phyloP scores from a whole-genome alignment of 1,140 invertebrate species.

The Cecropterus lyciades region DNA sequence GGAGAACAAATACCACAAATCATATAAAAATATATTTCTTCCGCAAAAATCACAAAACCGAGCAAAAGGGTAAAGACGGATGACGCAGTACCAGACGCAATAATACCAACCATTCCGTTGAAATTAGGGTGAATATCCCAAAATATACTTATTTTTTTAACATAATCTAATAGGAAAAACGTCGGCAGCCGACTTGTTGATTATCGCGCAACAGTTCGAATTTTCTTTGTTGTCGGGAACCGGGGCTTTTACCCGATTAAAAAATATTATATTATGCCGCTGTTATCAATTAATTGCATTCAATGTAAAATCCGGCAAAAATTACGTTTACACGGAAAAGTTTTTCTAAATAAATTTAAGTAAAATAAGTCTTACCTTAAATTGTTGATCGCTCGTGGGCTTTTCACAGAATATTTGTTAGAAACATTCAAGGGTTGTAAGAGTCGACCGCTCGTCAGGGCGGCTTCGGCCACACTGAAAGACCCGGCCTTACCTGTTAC shows the following conservation, averaged over 20 bases:
- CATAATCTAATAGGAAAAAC: background rate
- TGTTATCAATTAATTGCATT: too few relatives aligned
- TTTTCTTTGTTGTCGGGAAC: slow-evolving; percentile 24
- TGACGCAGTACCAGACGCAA: too few relatives aligned
- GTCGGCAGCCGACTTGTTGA: slow-evolving; percentile 15
- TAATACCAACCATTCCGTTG: too few relatives aligned
- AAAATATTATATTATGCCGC: background rate
- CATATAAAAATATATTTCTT: too few relatives aligned
- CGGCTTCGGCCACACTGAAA: slow-evolving; percentile 25
- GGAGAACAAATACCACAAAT: too few relatives aligned
- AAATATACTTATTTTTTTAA: too few relatives aligned
- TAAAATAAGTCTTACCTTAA: slow-evolving; percentile 18
- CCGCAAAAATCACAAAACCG: too few relatives aligned
- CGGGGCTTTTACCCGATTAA: slow-evolving; percentile 1
- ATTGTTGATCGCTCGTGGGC: background rate
- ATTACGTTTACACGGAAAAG: background rate
- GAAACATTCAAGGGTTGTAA: background rate
- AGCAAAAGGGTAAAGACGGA: too few relatives aligned
- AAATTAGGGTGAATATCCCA: too few relatives aligned
- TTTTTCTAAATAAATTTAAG: background rate
- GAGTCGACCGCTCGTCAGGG: slow-evolving; percentile 18
- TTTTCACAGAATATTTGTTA: slow-evolving; percentile 5
- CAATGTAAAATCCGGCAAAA: background rate
- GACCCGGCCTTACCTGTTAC: slow-evolving; percentile 25
- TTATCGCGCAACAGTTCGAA: slow-evolving; percentile 27